Percentiles rank a stretch among this genome's conserved stretches.
phyloP scores from a whole-genome alignment of 2,888 invertebrate species.

The Xanthia togata region DNA sequence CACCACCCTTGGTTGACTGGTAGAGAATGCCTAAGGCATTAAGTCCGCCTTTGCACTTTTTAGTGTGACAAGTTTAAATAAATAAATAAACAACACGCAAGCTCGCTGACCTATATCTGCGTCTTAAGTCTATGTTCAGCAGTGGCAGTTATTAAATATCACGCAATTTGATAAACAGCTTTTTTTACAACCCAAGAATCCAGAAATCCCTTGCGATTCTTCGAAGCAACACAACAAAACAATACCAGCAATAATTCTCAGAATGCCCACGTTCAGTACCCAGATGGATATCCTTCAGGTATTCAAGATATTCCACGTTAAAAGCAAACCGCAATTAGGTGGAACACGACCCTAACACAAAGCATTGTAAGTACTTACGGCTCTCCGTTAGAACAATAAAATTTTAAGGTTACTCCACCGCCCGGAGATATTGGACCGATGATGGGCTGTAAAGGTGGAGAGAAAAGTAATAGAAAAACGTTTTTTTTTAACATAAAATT shows the following conservation, averaged over 20 bases:
- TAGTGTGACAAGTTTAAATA: too few species aligned
- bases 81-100: too few species aligned
- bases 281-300: conserved; percentile 43
- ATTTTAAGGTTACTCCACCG: conserved; percentile 62
- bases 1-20: too few species aligned
- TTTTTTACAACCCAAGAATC: neutral
- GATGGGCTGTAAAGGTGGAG: conserved; percentile 1
- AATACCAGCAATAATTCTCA: conserved; percentile 1
- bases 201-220: neutral
- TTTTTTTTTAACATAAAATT: neutral
- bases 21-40: too few species aligned
- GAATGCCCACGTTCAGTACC: conserved; percentile 40
- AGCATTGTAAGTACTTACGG: conserved; percentile 45
- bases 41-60: too few species aligned
- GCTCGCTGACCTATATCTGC: too few species aligned
- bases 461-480: conserved; percentile 8
- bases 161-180: too few species aligned
- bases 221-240: neutral
- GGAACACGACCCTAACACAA: conserved; percentile 49
- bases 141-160: too few species aligned
- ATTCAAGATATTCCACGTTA: conserved; percentile 58
- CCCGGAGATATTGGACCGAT: conserved; percentile 23
- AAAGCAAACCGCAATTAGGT: conserved; percentile 65
- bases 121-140: too few species aligned
- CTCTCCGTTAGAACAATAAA: conserved; percentile 63